Conservation (phyloP, 2,888 invertebrate genomes). For the Meghimatium bilineatum region DNA sequence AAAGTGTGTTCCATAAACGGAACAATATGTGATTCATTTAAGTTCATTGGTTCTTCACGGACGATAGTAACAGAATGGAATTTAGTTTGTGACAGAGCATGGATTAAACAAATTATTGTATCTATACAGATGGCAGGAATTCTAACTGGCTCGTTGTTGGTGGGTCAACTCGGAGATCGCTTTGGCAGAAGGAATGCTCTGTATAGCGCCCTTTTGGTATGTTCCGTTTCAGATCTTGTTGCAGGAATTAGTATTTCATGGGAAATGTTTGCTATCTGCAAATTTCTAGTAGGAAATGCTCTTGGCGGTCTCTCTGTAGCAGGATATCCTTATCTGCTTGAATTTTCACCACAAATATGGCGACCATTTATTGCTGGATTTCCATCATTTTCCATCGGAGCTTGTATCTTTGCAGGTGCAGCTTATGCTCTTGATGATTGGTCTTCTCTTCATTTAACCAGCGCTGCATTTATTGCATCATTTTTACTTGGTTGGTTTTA, state of each 20-base stretch:
- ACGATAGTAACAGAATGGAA: constrained; percentile 61
- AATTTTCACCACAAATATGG: background rate
- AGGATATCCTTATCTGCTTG: constrained; percentile 6
- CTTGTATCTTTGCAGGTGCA: background rate
- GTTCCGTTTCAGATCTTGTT: background rate
- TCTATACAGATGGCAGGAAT: constrained; percentile 73
- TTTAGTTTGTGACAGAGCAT: constrained; percentile 65
- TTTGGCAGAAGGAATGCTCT: constrained; percentile 69
- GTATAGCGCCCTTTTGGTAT: constrained; percentile 35
- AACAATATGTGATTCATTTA: background rate
- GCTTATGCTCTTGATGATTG: background rate
- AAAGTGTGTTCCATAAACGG: constrained; percentile 1
- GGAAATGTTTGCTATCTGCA: constrained; percentile 25
- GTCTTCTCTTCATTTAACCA: background rate
- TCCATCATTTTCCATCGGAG: background rate
- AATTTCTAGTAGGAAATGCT: constrained; percentile 18
- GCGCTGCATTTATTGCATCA: background rate
- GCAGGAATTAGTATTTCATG: constrained; percentile 11
- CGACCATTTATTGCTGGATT: background rate
- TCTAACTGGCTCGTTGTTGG: constrained; percentile 67
- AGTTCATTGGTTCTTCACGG: background rate
- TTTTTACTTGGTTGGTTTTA: constrained; percentile 9
- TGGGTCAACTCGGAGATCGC: constrained; percentile 71
- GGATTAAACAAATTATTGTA: constrained; percentile 63
- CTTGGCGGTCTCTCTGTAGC: background rate